These are phyloP conservation scores for Calliopsis andreniformis DNA, from an alignment of 1,140 invertebrate species.

Conservation along the genomic window DNA sequence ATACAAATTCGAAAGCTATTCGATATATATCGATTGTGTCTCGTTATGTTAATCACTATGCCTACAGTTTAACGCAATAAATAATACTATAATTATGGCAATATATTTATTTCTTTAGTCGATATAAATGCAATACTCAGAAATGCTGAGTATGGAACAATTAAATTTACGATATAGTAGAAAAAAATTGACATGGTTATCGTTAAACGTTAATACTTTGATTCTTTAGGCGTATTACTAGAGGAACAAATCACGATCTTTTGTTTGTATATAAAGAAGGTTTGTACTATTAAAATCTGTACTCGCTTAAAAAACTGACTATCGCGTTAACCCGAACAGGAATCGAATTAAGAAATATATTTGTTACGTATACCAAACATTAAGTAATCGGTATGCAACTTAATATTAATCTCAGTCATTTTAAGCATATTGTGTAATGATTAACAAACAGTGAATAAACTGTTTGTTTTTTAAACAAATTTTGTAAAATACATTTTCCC, in stretches of 20 bases:
- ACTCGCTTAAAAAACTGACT: background rate
- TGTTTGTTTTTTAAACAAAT: background rate
- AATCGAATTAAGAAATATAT: conserved; percentile 13
- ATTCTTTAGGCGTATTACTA: conserved; percentile 1
- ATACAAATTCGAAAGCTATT: background rate
- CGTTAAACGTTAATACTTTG: conserved; percentile 14
- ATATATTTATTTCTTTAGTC: background rate
- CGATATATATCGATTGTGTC: background rate
- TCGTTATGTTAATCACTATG: background rate
- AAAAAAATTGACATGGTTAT: conserved; percentile 1
- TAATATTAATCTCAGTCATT: background rate
- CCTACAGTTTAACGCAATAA: background rate
- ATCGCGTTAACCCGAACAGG: background rate
- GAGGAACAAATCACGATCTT: conserved; percentile 26
- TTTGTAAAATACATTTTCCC: too few relatives aligned
- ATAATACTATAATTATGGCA: conserved; percentile 1
- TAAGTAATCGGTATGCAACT: background rate
- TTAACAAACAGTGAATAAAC: background rate
- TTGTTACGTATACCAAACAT: background rate
- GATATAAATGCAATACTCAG: conserved; percentile 12
- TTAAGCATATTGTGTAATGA: background rate
- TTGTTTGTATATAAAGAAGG: conserved; percentile 15
- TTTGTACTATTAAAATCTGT: conserved; percentile 44
- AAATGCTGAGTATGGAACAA: conserved; percentile 3
- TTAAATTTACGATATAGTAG: background rate